Conservation (phyloP, 1,140 invertebrate genomes). For the Scylla paramamosain region DNA sequence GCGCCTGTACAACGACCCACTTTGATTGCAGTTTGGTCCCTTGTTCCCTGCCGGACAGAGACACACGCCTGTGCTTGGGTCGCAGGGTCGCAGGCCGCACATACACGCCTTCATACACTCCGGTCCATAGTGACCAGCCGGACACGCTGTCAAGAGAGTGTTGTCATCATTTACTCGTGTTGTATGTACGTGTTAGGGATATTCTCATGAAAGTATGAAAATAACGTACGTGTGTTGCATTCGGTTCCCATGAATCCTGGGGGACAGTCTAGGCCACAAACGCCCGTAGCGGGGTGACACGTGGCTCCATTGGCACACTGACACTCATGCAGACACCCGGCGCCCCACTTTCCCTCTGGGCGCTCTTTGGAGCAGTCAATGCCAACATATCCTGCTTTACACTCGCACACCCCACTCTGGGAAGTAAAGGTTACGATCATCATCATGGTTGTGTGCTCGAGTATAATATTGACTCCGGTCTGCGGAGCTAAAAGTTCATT, state of each 20-base stretch:
- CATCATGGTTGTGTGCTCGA: no score
- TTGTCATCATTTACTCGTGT: not conserved
- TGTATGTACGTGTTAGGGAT: no score
- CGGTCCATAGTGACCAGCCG: conserved; percentile 82
- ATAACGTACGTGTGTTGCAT: conserved; percentile 79
- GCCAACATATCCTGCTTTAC: conserved; percentile 91
- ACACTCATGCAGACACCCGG: conserved; percentile 86
- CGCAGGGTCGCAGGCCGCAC: conserved; percentile 88
- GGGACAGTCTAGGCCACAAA: conserved; percentile 87
- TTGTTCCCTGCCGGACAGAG: conserved; percentile 87
- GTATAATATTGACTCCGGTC: no score
- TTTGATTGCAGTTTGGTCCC: conserved; percentile 89
- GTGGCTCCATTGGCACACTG: conserved; percentile 87
- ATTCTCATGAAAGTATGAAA: no score
- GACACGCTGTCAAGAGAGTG: conserved; percentile 84
- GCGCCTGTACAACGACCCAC: conserved; percentile 26
- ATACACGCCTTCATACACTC: conserved; percentile 89
- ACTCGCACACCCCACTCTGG: conserved; percentile 88
- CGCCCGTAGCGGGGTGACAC: conserved; percentile 88
- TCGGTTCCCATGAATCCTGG: conserved; percentile 83
- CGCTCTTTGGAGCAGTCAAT: conserved; percentile 86
- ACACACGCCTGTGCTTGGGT: conserved; percentile 93
- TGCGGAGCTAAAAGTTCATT: no score
- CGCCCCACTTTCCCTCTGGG: conserved; percentile 87
- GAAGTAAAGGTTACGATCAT: not conserved